Evolutionary conservation across 2,797 vertebrate genomes (phyloP), one percentile per base, ranked within the genome.

Genomic region (Pogoniulus pusillus): DNA sequence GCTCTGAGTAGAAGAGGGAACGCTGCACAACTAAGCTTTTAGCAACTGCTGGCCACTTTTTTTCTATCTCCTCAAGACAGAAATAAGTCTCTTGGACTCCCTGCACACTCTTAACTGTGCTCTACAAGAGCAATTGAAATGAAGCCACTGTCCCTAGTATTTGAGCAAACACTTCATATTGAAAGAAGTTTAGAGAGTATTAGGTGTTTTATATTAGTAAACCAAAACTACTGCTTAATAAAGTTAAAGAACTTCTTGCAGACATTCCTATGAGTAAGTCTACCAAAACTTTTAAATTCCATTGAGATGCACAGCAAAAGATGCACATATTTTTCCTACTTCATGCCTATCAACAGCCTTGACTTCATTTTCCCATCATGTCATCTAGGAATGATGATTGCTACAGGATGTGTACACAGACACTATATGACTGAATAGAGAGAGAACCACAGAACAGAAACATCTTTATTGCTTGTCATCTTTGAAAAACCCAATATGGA

Each of bases 221-320:
- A 73, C 6, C 2, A 82, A 79, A 88, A 91, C 41, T 47, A 51
- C 22, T 39, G 32, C 53, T 83, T 62, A 82, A 6, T 51, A 62
- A 62, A 72, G 22, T 60, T 76, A 32, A 65, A 65, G 65, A 10
- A 80, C 20, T 49, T 66, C 54, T 86, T 82, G 39, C 24, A 59
- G 59, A 39, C 11, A 35, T 70, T 79, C 82, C 87, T 35, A 82
- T 10, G 16, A 75, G 58, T 69, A 92, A 58, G 62, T 85, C 59
- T 75, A 85, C 24, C 47, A 73, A 75, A 92, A 78, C 19, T 81
- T 82, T 34, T 32, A 53, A 55, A 91, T 72, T 89, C 30, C 27
- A 49, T 22, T 69, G 51, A 92, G 51, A 72, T 59, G 15, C 24
- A 69, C 1, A 1, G 43, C 51, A 84, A 58, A 62, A 54, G 24